Evolutionary conservation across 2,797 vertebrate species (phyloP).

Genomic region (Acridotheres tristis): DNA sequence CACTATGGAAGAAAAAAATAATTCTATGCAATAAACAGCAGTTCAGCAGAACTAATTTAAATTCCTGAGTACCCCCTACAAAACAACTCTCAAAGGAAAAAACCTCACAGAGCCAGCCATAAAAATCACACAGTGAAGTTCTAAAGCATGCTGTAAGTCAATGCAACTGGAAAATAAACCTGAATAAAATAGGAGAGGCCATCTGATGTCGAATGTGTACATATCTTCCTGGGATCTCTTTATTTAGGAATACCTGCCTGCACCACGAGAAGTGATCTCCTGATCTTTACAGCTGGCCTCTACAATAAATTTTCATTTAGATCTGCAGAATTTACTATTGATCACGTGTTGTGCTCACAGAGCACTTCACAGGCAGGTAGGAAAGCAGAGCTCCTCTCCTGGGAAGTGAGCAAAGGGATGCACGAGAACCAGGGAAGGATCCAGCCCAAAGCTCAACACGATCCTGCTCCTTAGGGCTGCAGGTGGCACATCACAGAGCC

Average conservation of each 20-base stretch:
- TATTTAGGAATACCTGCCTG: background rate
- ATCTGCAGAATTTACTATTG: background rate
- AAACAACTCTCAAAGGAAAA: background rate
- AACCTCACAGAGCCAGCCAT: background rate
- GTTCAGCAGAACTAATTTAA: background rate
- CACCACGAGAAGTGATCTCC: background rate
- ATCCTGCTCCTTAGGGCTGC: fast-evolving
- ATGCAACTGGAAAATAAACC: background rate
- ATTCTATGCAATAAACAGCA: background rate
- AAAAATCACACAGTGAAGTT: background rate
- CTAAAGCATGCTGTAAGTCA: background rate
- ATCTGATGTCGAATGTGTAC: background rate
- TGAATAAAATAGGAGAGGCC: background rate
- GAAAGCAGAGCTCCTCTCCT: background rate
- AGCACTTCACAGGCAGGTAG: fast-evolving
- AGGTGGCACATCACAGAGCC: background rate
- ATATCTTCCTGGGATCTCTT: background rate
- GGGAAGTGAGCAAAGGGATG: fast-evolving
- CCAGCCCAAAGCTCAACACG: background rate
- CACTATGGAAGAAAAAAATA: background rate
- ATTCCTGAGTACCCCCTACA: background rate
- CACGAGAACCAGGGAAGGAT: fast-evolving
- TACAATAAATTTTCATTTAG: background rate
- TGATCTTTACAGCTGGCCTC: background rate
- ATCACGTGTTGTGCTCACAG: fast-evolving